phyloP scores from a whole-genome alignment of 2,113 vertebrate genomes.

The Tretioscincus oriximinensis region DNA sequence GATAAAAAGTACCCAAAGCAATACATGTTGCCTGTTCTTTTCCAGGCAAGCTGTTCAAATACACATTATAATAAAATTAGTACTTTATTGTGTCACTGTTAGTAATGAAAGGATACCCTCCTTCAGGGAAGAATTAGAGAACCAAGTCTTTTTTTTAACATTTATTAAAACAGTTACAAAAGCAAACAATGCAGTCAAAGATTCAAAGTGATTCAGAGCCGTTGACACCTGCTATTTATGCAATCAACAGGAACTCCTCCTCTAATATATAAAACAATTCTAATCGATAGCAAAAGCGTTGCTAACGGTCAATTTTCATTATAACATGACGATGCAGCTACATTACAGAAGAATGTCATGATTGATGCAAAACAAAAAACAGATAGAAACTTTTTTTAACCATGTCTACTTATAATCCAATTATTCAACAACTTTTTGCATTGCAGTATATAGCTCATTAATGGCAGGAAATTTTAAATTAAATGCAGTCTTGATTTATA shows the following conservation, averaged over 20 bases:
- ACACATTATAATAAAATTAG: not conserved
- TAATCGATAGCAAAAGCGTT: too few relatives aligned
- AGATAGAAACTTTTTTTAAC: not conserved
- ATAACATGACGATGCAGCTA: conserved; percentile 17
- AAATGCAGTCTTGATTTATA: not conserved
- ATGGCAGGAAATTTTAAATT: not conserved
- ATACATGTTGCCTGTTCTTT: not conserved
- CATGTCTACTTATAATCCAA: conserved; percentile 17
- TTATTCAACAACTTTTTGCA: not conserved
- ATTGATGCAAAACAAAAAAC: not conserved
- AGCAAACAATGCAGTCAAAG: too few relatives aligned
- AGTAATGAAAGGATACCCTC: too few relatives aligned
- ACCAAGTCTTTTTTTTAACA: too few relatives aligned
- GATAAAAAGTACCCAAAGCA: not conserved
- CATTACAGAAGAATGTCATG: not conserved
- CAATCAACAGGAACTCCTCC: too few relatives aligned
- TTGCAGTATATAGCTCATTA: not conserved
- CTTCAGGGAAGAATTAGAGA: too few relatives aligned
- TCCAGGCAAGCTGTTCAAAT: not conserved
- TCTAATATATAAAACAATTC: too few relatives aligned
- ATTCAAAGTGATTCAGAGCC: too few relatives aligned
- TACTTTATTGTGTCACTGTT: not conserved
- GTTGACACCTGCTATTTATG: too few relatives aligned
- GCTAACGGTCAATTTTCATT: not conserved
- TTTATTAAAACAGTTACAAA: too few relatives aligned